Percentiles rank a stretch among this genome's conserved stretches.
Evolutionary conservation across 2,888 invertebrate species (phyloP).

Genomic region (Drosophila antonietae): DNA sequence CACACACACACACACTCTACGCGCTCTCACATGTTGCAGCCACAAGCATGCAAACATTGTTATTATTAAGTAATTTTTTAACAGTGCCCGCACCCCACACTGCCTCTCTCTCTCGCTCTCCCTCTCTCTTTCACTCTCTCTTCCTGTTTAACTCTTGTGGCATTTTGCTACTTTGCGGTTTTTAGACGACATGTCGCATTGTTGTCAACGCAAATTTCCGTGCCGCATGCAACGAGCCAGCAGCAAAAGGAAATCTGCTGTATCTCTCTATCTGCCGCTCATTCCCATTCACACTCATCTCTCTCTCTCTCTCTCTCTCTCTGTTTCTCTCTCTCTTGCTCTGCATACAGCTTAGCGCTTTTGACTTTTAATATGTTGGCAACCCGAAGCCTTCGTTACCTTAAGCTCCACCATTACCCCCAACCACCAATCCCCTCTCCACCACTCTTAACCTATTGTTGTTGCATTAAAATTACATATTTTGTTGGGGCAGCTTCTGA

Average conservation of each 20-base stretch:
- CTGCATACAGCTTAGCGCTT: constrained; percentile 62
- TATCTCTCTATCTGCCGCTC: neutral
- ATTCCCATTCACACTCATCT: neutral
- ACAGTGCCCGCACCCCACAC: constrained; percentile 21
- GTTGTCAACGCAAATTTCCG: constrained; percentile 70
- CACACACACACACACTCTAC: neutral
- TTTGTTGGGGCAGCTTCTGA: constrained; percentile 50
- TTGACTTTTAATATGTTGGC: constrained; percentile 76
- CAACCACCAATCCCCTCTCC: neutral
- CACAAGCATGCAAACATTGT: constrained; percentile 52
- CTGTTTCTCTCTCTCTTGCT: neutral
- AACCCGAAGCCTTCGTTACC: constrained; percentile 57
- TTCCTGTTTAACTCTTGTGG: constrained; percentile 28
- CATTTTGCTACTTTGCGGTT: constrained; percentile 57
- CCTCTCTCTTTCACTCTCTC: neutral
- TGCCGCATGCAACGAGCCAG: constrained; percentile 68
- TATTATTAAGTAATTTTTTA: constrained; percentile 73
- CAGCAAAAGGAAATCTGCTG: constrained; percentile 37
- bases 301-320: neutral
- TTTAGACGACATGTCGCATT: constrained; percentile 63
- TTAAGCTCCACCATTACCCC: constrained; percentile 22
- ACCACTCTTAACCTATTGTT: constrained; percentile 35
- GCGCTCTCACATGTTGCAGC: constrained; percentile 11
- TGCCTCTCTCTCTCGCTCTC: neutral
- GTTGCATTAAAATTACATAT: constrained; percentile 69